A percentile compares a stretch with the other conserved stretches of the same genome.
These are phyloP conservation scores for Pseudorectes ferrugineus DNA, from an alignment of 2,113 vertebrate genomes.

Conservation along the genomic window DNA sequence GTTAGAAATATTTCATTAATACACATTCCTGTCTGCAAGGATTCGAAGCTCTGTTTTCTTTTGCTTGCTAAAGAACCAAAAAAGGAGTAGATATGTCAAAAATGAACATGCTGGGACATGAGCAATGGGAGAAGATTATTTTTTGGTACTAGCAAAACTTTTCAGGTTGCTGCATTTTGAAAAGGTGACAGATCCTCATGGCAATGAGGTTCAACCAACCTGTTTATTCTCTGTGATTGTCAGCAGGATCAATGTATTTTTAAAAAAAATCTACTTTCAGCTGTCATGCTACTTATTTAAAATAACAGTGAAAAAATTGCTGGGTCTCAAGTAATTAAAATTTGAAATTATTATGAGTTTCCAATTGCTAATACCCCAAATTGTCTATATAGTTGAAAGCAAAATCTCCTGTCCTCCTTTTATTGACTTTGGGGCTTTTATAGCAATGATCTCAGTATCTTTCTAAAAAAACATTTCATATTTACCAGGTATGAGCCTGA, in stretches of 20 bases:
- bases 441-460: background rate
- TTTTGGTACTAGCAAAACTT: background rate
- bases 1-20: constrained; percentile 7
- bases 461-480: background rate
- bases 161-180: background rate
- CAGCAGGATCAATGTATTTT: background rate
- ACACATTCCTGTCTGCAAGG: background rate
- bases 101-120: background rate
- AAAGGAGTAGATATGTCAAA: background rate
- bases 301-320: background rate
- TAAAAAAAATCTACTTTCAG: background rate
- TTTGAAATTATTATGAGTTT: background rate
- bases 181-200: background rate
- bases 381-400: background rate
- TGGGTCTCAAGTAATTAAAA: background rate
- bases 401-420: background rate
- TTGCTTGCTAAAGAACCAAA: background rate
- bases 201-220: background rate
- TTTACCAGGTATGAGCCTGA: background rate
- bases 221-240: background rate
- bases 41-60: background rate
- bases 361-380: background rate
- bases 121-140: background rate
- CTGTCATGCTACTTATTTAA: background rate
- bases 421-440: background rate